Evolutionary conservation across 2,797 vertebrate genomes (phyloP).

Genomic region (Ctenosaura bakeri): DNA sequence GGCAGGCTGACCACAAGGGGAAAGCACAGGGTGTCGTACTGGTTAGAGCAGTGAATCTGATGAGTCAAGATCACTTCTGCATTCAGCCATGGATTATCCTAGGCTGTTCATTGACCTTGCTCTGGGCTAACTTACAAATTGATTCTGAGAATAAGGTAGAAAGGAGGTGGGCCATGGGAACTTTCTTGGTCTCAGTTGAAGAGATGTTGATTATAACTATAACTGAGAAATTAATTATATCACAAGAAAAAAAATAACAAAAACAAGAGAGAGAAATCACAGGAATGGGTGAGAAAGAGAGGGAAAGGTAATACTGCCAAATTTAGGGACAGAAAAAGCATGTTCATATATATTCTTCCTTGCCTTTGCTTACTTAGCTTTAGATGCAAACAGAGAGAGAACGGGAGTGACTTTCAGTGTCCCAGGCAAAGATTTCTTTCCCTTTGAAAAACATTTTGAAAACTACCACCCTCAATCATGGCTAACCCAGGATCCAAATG

Average conservation of each 20-base stretch:
- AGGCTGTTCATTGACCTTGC: too few species aligned
- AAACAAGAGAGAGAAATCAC: not conserved
- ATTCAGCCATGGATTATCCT: too few species aligned
- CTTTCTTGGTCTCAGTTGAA: too few species aligned
- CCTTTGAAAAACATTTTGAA: not conserved
- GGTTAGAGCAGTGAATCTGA: not conserved
- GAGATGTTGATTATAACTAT: too few species aligned
- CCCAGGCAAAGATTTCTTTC: not conserved
- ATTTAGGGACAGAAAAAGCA: not conserved
- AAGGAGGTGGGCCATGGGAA: too few species aligned
- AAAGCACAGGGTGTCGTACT: not conserved
- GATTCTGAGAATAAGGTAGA: too few species aligned
- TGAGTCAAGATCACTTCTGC: too few species aligned
- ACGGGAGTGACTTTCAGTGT: not conserved
- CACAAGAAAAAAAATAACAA: not conserved
- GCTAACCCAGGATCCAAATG: not conserved
- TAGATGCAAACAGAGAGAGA: not conserved
- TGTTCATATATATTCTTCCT: not conserved
- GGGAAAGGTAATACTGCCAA: not conserved
- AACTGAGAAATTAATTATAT: not conserved
- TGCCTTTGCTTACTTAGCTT: not conserved
- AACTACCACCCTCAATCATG: not conserved
- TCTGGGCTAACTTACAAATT: too few species aligned
- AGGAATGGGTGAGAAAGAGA: not conserved
- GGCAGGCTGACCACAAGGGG: not conserved